Conservation (phyloP, 2,797 vertebrate genomes). For the Enteromius paludinosus region DNA sequence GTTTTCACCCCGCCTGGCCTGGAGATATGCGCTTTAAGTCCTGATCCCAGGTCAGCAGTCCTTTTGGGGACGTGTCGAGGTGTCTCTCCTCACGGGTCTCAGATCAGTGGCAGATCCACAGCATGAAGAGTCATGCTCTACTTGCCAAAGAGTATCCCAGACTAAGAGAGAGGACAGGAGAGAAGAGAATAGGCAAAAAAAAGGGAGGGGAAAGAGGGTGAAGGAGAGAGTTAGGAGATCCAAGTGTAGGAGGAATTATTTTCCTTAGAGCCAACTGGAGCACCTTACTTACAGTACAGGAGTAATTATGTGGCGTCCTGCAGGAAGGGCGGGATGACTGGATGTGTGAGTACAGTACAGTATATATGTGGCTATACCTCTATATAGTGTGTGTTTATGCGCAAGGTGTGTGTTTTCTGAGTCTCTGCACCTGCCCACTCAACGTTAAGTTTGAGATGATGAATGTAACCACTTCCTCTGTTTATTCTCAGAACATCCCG, state of each 20-base stretch:
- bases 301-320: constrained; percentile 55
- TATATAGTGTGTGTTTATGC: constrained; percentile 39
- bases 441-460: constrained; percentile 39
- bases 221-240: constrained; percentile 16
- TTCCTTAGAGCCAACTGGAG: constrained; percentile 32
- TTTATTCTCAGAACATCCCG: constrained; percentile 6
- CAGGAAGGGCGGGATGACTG: constrained; percentile 55
- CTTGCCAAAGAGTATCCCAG: constrained; percentile 35
- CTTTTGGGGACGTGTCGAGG: not conserved
- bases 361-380: constrained; percentile 10
- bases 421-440: constrained; percentile 39
- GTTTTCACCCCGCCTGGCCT: constrained; percentile 29
- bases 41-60: not conserved
- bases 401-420: constrained; percentile 36
- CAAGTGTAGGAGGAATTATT: constrained; percentile 46
- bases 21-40: constrained; percentile 2
- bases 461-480: constrained; percentile 37
- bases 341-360: constrained; percentile 33
- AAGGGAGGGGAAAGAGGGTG: constrained; percentile 20
- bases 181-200: constrained; percentile 15
- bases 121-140: constrained; percentile 22
- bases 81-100: constrained; percentile 22
- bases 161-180: constrained; percentile 30
- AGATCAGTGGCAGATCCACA: not conserved
- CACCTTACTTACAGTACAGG: constrained; percentile 48